Percentiles rank a stretch among this genome's conserved stretches.
Conservation (phyloP, 2,797 vertebrate species). For the Tenualosa ilisha region DNA sequence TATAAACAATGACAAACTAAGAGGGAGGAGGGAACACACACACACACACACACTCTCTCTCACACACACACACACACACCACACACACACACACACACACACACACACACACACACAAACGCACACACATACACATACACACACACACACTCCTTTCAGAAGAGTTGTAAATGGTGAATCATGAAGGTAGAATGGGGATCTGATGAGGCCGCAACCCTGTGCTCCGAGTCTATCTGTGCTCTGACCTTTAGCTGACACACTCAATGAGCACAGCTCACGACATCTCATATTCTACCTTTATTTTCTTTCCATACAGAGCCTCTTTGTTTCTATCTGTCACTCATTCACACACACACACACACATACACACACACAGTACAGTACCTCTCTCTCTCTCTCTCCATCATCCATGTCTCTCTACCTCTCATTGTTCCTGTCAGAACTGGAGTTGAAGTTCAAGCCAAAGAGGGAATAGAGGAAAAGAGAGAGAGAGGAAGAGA, state of each 20-base stretch:
- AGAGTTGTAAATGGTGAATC: background rate
- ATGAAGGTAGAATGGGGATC: constrained; percentile 1
- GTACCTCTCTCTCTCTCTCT: background rate
- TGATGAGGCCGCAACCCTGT: background rate
- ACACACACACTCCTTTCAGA: background rate
- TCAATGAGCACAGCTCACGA: background rate
- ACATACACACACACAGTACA: too few relatives aligned
- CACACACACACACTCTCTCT: background rate
- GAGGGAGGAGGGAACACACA: background rate
- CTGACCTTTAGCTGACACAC: background rate
- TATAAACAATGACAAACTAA: background rate
- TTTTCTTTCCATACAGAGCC: background rate
- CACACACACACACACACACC: background rate
- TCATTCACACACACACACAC: background rate
- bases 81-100: background rate
- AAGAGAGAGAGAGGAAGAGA: background rate
- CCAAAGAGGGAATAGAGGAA: background rate
- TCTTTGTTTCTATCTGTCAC: background rate
- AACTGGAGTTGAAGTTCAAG: background rate
- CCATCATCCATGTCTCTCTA: background rate
- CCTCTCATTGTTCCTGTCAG: background rate
- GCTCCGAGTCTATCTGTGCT: constrained; percentile 2
- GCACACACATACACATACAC: background rate
- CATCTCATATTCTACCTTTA: background rate
- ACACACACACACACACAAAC: background rate